Evolutionary conservation across 53 echinoderm and acorn worm species (phyloP).

Genomic region (Mesocentrotus franciscanus): DNA sequence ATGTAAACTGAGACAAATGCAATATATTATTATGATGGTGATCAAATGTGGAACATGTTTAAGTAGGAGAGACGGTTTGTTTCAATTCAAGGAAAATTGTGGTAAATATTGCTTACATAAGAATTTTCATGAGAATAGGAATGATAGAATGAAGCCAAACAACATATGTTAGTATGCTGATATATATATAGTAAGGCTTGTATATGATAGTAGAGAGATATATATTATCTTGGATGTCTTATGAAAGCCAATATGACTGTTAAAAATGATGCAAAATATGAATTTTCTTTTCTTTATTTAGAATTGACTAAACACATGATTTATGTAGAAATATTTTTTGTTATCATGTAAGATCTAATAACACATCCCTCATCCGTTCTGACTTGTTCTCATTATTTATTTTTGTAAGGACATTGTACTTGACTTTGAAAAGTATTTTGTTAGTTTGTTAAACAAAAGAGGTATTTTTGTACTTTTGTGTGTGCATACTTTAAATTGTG

Average conservation of each 20-base stretch:
- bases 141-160: not conserved
- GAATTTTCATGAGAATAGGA: not conserved
- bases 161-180: not conserved
- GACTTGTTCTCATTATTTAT: not conserved
- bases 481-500: not conserved
- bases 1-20: not conserved
- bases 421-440: not conserved
- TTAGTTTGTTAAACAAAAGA: not conserved
- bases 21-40: not conserved
- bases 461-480: not conserved
- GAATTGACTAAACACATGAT: not conserved
- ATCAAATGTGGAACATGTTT: not conserved
- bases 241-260: not conserved
- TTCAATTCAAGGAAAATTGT: not conserved
- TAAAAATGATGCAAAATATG: not conserved
- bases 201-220: not conserved
- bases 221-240: not conserved
- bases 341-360: not conserved
- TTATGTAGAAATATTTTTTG: not conserved
- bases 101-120: not conserved
- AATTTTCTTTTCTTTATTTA: not conserved
- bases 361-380: not conserved
- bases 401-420: slow-evolving; percentile 7
- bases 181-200: not conserved
- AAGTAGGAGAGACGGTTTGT: not conserved